Evolutionary conservation across 2,797 vertebrate genomes (phyloP).

Genomic region (Mareca penelope): DNA sequence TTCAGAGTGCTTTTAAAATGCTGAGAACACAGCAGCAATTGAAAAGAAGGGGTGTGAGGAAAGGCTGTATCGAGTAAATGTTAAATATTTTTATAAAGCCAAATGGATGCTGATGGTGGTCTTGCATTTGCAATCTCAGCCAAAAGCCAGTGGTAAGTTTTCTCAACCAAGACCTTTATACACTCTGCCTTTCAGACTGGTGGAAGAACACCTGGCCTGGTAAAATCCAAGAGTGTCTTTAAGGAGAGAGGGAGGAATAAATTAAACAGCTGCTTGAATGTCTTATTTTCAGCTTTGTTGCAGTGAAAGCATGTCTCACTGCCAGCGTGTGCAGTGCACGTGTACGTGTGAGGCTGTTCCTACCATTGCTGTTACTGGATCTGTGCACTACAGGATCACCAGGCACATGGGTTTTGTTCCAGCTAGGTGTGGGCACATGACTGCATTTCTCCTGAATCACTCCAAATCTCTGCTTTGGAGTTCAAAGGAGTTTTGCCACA

Average conservation of each 20-base stretch:
- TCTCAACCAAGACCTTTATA: not conserved
- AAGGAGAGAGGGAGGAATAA: not conserved
- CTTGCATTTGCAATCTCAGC: not conserved
- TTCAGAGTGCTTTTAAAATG: not conserved
- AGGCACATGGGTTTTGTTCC: not conserved
- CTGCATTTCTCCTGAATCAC: not conserved
- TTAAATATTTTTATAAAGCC: not conserved
- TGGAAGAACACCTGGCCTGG: not conserved
- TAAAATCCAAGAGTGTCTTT: not conserved
- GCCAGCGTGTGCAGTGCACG: not conserved
- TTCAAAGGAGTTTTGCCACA: not conserved
- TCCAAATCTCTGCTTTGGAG: not conserved
- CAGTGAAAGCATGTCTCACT: not conserved
- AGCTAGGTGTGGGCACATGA: accelerated
- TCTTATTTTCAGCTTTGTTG: not conserved
- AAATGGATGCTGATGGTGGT: not conserved
- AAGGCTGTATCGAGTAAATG: not conserved
- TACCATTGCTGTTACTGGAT: not conserved
- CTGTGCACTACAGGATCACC: not conserved
- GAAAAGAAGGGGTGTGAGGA: not conserved
- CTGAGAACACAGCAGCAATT: not conserved
- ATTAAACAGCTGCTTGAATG: not conserved
- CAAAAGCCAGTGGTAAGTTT: not conserved
- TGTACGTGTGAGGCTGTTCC: not conserved
- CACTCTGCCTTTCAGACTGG: not conserved